Percentiles rank a stretch among this genome's conserved stretches.
Conservation (phyloP, 1,140 invertebrate genomes). For the Stenopsyche tienmushanensis region DNA sequence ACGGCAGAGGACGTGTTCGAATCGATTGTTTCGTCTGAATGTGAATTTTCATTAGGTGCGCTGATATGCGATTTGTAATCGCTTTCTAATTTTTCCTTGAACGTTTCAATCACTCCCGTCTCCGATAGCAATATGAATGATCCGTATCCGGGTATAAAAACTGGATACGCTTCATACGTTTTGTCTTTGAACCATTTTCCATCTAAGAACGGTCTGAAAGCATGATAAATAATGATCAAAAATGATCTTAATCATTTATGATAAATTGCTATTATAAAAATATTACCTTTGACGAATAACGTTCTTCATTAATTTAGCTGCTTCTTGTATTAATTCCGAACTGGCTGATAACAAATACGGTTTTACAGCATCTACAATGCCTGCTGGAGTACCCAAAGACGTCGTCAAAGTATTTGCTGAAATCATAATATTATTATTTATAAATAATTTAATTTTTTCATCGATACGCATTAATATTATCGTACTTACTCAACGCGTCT, state of each 20-base stretch:
- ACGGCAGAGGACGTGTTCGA: neutral
- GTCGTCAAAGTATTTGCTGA: slow-evolving; percentile 29
- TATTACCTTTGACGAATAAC: slow-evolving; percentile 26
- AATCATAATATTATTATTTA: slow-evolving; percentile 14
- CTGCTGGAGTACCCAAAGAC: slow-evolving; percentile 10
- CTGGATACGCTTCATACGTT: slow-evolving; percentile 34
- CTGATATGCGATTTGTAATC: too few species aligned
- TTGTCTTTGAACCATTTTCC: slow-evolving; percentile 10
- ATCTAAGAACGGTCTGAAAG: slow-evolving; percentile 29
- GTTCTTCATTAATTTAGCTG: slow-evolving; percentile 24
- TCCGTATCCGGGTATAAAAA: slow-evolving; percentile 37
- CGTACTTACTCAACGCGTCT: too few species aligned
- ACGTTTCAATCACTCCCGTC: slow-evolving; percentile 16
- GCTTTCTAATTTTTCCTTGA: slow-evolving; percentile 18
- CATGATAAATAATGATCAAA: too few species aligned
- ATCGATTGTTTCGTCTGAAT: neutral
- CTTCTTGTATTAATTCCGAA: slow-evolving; percentile 16
- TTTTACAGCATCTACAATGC: slow-evolving; percentile 20
- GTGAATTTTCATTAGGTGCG: too few species aligned
- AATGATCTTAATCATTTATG: too few species aligned
- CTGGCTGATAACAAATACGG: slow-evolving; percentile 25
- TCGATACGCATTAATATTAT: too few species aligned
- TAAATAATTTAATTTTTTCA: neutral
- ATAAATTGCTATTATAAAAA: neutral
- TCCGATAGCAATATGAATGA: slow-evolving; percentile 37